A percentile compares a stretch with the other conserved stretches of the same genome.
Conservation (phyloP, 2,888 invertebrate genomes). For the Zhengitettix transpicula region DNA sequence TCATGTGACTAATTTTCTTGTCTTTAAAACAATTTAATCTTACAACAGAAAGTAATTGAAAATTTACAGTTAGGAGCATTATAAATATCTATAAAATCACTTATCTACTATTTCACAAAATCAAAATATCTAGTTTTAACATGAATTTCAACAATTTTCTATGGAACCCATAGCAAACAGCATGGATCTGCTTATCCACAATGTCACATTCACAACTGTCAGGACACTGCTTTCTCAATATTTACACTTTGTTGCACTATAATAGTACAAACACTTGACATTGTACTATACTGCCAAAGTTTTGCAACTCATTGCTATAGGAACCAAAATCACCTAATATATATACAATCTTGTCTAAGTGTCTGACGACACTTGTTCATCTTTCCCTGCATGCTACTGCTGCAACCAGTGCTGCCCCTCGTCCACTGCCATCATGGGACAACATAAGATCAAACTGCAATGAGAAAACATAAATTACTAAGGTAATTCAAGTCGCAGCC, state of each 20-base stretch:
- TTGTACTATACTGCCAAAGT: not conserved
- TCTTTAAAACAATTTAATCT: too few species aligned
- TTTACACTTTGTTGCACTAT: not conserved
- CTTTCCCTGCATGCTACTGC: constrained; percentile 65
- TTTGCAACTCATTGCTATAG: constrained; percentile 1
- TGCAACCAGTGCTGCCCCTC: constrained; percentile 90
- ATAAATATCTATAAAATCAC: not conserved
- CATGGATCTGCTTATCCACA: not conserved
- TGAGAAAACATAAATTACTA: not conserved
- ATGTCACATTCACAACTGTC: not conserved
- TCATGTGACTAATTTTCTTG: not conserved
- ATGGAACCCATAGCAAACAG: not conserved
- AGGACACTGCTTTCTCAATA: too few species aligned
- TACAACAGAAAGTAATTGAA: too few species aligned
- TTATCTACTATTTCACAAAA: constrained; percentile 2
- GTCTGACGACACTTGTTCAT: constrained; percentile 20
- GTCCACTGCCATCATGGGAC: constrained; percentile 91
- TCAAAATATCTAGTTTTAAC: not conserved
- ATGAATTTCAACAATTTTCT: not conserved
- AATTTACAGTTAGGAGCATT: too few species aligned
- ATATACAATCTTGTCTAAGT: not conserved
- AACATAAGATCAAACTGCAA: constrained; percentile 82
- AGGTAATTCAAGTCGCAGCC: not conserved
- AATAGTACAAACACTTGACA: constrained; percentile 1
- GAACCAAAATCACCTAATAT: constrained; percentile 4